These are phyloP conservation scores for Propsilocerus akamusi DNA, from an alignment of 1,140 invertebrate genomes.

Conservation along the genomic window DNA sequence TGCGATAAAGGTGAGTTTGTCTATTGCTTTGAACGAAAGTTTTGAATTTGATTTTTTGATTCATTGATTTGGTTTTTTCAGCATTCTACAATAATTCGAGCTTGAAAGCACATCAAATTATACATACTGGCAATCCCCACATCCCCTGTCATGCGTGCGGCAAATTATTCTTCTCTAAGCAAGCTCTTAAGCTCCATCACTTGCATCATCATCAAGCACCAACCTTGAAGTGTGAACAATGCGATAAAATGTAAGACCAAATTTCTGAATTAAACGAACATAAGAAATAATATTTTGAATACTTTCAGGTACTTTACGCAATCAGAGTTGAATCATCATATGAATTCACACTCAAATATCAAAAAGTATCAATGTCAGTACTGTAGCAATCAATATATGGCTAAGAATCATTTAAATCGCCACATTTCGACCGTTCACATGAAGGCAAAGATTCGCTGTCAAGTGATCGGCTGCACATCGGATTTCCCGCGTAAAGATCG, in stretches of 20 bases:
- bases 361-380: slow-evolving; percentile 1
- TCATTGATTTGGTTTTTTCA: neutral
- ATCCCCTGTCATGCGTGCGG: neutral
- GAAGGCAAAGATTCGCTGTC: neutral
- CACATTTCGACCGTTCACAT: neutral
- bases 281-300: neutral
- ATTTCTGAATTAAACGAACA: neutral
- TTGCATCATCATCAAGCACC: slow-evolving; percentile 1
- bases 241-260: neutral
- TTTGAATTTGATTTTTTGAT: neutral
- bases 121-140: neutral
- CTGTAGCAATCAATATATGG: neutral
- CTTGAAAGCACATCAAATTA: neutral
- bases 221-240: slow-evolving; percentile 1
- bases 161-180: neutral
- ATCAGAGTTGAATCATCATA: neutral
- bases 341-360: neutral
- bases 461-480: neutral
- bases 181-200: slow-evolving; percentile 2
- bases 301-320: neutral
- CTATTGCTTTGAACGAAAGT: too few relatives aligned
- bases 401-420: neutral
- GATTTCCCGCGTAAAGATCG: neutral
- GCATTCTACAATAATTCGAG: slow-evolving; percentile 1
- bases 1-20: neutral